Conservation (phyloP, 2,888 invertebrate species). For the Lepidochitona cinerea region DNA sequence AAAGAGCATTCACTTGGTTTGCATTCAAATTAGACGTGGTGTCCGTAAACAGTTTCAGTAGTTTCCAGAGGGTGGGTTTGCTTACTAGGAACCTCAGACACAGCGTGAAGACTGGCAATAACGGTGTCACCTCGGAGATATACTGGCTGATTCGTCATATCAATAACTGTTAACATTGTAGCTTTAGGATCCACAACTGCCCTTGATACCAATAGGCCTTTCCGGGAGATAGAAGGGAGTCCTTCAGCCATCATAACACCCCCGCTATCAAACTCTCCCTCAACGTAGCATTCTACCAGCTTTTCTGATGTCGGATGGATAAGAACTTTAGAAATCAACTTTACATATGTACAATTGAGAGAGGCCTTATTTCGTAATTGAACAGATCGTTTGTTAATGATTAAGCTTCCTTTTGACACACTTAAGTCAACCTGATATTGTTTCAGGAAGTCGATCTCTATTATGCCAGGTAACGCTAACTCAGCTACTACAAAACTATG, state of each 20-base stretch:
- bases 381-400: too few species aligned
- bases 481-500: too few species aligned
- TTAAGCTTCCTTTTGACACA: too few species aligned
- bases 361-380: slow-evolving; percentile 9
- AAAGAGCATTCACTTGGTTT: background rate
- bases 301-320: slow-evolving; percentile 13
- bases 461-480: too few species aligned
- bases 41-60: background rate
- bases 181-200: background rate
- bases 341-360: slow-evolving; percentile 15
- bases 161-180: slow-evolving; percentile 13
- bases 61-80: background rate
- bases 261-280: background rate
- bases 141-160: slow-evolving; percentile 14
- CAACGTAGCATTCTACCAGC: slow-evolving; percentile 8
- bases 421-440: too few species aligned
- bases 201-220: slow-evolving; percentile 11
- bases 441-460: too few species aligned
- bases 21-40: background rate
- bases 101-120: slow-evolving; percentile 7
- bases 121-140: slow-evolving; percentile 10
- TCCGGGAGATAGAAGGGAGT: background rate
- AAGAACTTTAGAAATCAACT: background rate
- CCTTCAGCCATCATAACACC: slow-evolving; percentile 6
- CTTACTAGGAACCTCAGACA: background rate